Percentiles rank a stretch among this genome's conserved stretches.
phyloP scores from a whole-genome alignment of 1,140 invertebrate genomes.

The Papilio helenus region DNA sequence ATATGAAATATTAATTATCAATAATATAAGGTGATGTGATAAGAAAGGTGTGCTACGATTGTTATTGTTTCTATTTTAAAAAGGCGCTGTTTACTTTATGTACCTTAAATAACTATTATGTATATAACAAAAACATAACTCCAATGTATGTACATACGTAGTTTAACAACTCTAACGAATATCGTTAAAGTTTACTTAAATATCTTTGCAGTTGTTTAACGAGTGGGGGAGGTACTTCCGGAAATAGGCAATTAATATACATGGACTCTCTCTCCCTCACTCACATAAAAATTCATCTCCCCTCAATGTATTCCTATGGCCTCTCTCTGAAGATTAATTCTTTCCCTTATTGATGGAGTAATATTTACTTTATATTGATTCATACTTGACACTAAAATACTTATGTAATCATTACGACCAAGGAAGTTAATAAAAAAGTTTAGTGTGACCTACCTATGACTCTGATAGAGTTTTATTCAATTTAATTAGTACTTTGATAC shows the following conservation, averaged over 20 bases:
- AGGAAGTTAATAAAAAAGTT: background rate
- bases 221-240: slow-evolving; percentile 20
- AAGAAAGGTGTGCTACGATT: background rate
- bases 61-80: too few species aligned
- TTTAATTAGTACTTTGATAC: too few species aligned
- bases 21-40: too few species aligned
- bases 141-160: background rate
- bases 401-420: background rate
- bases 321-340: slow-evolving; percentile 24
- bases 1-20: too few species aligned
- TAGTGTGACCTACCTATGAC: background rate
- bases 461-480: too few species aligned
- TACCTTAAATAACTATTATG: background rate
- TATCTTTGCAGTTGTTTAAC: slow-evolving; percentile 21
- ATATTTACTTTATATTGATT: background rate
- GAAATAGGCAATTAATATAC: slow-evolving; percentile 37
- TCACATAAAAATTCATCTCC: slow-evolving; percentile 26
- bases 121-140: background rate
- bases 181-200: background rate
- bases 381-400: background rate
- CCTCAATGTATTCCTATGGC: slow-evolving; percentile 23
- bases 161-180: background rate
- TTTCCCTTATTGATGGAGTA: background rate
- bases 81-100: too few species aligned
- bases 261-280: background rate